Evolutionary conservation across 2,113 vertebrate genomes (phyloP).

Genomic region (Nanorana parkeri): DNA sequence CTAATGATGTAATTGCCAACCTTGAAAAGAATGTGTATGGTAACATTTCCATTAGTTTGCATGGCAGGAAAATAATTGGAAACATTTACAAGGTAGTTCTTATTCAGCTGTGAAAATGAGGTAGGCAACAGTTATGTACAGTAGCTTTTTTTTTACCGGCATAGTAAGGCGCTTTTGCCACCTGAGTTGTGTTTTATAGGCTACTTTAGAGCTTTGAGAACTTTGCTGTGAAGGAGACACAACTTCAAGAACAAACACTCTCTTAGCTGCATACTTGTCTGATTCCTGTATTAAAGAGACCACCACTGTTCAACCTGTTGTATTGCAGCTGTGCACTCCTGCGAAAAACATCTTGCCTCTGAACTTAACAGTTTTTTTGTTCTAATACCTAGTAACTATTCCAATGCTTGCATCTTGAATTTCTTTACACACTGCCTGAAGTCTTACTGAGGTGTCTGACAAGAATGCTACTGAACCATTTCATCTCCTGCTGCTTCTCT

Average conservation of each 20-base stretch:
- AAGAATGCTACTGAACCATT: conserved; percentile 51
- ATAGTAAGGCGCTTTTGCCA: conserved; percentile 42
- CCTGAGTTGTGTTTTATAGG: conserved; percentile 50
- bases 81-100: neutral
- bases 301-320: conserved; percentile 9
- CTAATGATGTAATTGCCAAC: too few relatives aligned
- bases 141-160: conserved; percentile 28
- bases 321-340: conserved; percentile 37
- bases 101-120: neutral
- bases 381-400: conserved; percentile 38
- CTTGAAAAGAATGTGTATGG: too few relatives aligned
- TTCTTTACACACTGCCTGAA: conserved; percentile 41
- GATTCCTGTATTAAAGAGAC: conserved; percentile 40
- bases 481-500: conserved; percentile 41
- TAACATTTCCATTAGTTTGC: too few relatives aligned
- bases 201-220: conserved; percentile 27
- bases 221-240: conserved; percentile 31
- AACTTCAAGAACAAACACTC: conserved; percentile 28
- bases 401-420: conserved; percentile 46
- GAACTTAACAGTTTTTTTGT: conserved; percentile 33
- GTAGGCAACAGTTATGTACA: conserved; percentile 5
- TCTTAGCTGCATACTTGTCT: conserved; percentile 31
- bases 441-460: conserved; percentile 42
- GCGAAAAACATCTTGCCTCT: conserved; percentile 43
- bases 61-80: neutral